phyloP scores from a whole-genome alignment of 92 coral and sea anemone genomes.

The Phenganax subtilis region DNA sequence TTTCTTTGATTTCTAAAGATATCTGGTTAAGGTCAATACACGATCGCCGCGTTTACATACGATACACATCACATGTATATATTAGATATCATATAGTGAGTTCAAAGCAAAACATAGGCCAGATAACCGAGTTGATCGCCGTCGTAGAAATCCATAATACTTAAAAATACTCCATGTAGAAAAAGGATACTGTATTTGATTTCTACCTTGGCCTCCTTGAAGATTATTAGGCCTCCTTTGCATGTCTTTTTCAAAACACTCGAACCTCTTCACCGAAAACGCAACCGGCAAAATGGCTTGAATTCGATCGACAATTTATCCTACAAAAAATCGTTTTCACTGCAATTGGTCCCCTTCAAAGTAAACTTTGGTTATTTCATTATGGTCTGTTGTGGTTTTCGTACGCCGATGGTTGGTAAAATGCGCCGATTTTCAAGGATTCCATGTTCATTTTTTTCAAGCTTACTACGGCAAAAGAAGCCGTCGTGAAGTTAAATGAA shows the following conservation, averaged over 20 bases:
- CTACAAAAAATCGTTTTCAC: neutral
- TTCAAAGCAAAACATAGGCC: neutral
- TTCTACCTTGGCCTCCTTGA: slow-evolving; percentile 21
- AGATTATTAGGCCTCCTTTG: slow-evolving; percentile 17
- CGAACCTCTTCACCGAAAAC: neutral
- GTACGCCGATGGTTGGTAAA: slow-evolving; percentile 19
- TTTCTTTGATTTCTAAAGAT: slow-evolving; percentile 2
- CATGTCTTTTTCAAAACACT: neutral
- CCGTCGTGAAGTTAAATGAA: slow-evolving; percentile 25
- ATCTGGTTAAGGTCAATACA: neutral
- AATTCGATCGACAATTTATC: neutral
- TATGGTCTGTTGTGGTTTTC: slow-evolving; percentile 2
- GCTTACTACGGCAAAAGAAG: neutral
- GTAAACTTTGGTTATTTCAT: slow-evolving; percentile 19
- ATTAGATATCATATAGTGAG: neutral
- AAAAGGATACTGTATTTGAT: slow-evolving; percentile 32
- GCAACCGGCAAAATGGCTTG: slow-evolving; percentile 10
- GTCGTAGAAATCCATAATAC: neutral
- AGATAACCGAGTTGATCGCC: neutral
- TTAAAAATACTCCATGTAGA: neutral
- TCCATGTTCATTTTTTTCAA: slow-evolving; percentile 15
- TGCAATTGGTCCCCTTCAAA: neutral
- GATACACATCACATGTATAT: neutral
- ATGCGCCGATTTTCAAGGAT: slow-evolving; percentile 23
- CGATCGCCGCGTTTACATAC: slow-evolving; percentile 8